phyloP scores from a whole-genome alignment of 2,888 invertebrate genomes.

The Yponomeuta evonymella region DNA sequence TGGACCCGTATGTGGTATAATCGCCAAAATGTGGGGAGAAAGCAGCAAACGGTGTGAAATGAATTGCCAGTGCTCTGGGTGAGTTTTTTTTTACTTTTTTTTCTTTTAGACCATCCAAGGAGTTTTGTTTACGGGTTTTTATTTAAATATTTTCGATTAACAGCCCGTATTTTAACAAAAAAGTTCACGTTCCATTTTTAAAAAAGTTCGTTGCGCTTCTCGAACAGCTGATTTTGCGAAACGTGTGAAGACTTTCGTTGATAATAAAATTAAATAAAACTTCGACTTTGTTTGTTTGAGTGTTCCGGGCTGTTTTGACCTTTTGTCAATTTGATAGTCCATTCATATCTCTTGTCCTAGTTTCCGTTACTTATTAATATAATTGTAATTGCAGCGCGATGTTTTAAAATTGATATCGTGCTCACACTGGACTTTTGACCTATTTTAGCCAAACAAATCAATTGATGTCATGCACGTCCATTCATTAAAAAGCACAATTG shows the following conservation, averaged over 20 bases:
- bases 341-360: not conserved
- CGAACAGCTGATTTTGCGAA: too few species aligned
- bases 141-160: too few species aligned
- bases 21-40: slow-evolving; percentile 60
- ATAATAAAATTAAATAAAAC: not conserved
- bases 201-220: too few species aligned
- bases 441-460: not conserved
- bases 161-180: too few species aligned
- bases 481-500: not conserved
- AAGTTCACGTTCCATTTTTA: too few species aligned
- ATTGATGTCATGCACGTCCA: not conserved
- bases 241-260: too few species aligned
- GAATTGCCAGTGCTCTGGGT: slow-evolving; percentile 69
- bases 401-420: not conserved
- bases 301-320: not conserved
- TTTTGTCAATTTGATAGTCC: not conserved
- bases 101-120: not conserved
- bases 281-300: not conserved
- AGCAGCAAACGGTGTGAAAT: slow-evolving; percentile 57
- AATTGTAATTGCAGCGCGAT: not conserved
- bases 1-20: slow-evolving; percentile 39
- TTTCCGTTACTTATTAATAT: slow-evolving; percentile 1
- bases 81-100: slow-evolving; percentile 30
- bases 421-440: not conserved
- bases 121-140: not conserved